Evolutionary conservation across 2,888 invertebrate genomes (phyloP).

Genomic region (Germaria angustata): DNA sequence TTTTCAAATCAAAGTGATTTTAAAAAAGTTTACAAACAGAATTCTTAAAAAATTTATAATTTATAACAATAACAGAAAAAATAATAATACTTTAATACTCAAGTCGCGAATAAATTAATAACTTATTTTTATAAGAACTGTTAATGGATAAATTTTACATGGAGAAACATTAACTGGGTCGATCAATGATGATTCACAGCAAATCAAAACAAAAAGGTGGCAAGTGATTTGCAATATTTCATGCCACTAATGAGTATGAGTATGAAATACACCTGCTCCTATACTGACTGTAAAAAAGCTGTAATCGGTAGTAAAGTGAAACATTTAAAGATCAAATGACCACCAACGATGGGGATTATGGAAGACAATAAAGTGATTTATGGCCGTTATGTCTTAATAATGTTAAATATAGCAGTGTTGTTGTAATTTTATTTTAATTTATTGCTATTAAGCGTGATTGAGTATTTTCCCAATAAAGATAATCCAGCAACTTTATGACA

Average conservation of each 20-base stretch:
- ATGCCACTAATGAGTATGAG: not conserved
- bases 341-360: too few relatives aligned
- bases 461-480: too few relatives aligned
- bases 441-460: too few relatives aligned
- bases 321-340: too few relatives aligned
- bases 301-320: too few relatives aligned
- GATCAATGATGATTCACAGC: conserved; percentile 54
- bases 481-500: too few relatives aligned
- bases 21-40: conserved; percentile 23
- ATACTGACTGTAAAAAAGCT: too few relatives aligned
- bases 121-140: conserved; percentile 13
- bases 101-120: conserved; percentile 50
- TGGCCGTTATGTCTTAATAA: too few relatives aligned
- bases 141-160: conserved; percentile 34
- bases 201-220: conserved; percentile 1
- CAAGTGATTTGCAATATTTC: not conserved
- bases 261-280: not conserved
- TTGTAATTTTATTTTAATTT: too few relatives aligned
- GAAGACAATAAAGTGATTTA: too few relatives aligned
- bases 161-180: conserved; percentile 51
- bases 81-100: conserved; percentile 29
- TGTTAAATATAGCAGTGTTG: too few relatives aligned
- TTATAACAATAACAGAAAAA: conserved; percentile 4
- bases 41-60: conserved; percentile 7
- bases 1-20: conserved; percentile 36